phyloP scores from a whole-genome alignment of 2,113 vertebrate species.

The Ahaetulla prasina region DNA sequence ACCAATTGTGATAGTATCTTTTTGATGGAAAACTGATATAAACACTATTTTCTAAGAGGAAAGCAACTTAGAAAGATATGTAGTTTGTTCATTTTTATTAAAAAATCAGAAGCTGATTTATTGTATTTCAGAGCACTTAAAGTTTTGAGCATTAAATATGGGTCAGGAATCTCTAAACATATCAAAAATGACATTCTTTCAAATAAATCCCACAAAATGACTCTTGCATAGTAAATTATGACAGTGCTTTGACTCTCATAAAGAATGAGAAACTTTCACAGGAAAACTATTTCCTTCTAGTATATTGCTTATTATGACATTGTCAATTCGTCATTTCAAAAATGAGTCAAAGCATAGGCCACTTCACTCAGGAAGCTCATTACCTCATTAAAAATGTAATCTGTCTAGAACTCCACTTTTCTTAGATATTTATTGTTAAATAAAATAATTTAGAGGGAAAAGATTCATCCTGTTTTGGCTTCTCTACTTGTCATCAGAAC shows the following conservation, averaged over 20 bases:
- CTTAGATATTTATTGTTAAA: slow-evolving; percentile 45
- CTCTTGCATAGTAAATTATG: slow-evolving; percentile 48
- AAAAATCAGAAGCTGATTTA: slow-evolving; percentile 38
- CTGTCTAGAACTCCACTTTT: slow-evolving; percentile 33
- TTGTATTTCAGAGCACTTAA: slow-evolving; percentile 51
- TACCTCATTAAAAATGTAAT: slow-evolving; percentile 63
- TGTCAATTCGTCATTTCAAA: slow-evolving; percentile 64
- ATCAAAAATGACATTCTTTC: slow-evolving; percentile 55
- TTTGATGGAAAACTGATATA: not conserved
- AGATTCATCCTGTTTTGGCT: slow-evolving; percentile 39
- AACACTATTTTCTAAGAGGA: slow-evolving; percentile 25
- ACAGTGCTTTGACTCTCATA: slow-evolving; percentile 60
- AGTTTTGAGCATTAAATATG: slow-evolving; percentile 59
- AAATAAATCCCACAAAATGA: slow-evolving; percentile 64
- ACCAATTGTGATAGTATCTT: not conserved
- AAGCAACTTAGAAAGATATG: slow-evolving; percentile 20
- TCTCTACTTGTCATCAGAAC: slow-evolving; percentile 31
- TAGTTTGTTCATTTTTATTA: not conserved
- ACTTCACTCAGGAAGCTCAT: slow-evolving; percentile 57
- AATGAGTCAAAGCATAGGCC: slow-evolving; percentile 56
- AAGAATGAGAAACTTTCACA: slow-evolving; percentile 68
- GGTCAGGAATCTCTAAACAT: slow-evolving; percentile 62
- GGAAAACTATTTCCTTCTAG: slow-evolving; percentile 67
- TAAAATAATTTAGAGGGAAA: slow-evolving; percentile 42
- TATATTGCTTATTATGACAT: slow-evolving; percentile 60